These are phyloP conservation scores for Gambusia affinis DNA, from an alignment of 2,113 vertebrate species.

Conservation along the genomic window DNA sequence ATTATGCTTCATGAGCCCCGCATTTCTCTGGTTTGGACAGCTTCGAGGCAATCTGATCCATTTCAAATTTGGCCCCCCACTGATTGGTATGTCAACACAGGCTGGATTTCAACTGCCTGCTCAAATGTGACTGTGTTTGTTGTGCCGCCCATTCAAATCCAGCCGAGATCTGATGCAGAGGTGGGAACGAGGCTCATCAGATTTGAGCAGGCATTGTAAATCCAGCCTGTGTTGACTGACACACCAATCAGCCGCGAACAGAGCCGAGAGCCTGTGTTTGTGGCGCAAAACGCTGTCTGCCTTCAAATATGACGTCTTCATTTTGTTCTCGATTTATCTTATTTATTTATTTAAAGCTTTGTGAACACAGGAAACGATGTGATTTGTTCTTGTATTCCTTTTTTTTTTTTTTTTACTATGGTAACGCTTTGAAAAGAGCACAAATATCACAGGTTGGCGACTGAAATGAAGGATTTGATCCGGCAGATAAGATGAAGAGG, in stretches of 20 bases:
- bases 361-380: constrained; percentile 11
- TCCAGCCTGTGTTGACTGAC: constrained; percentile 57
- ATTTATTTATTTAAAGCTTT: background rate
- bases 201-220: constrained; percentile 60
- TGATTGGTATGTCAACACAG: constrained; percentile 72
- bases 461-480: constrained; percentile 47
- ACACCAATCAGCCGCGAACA: constrained; percentile 54
- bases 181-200: constrained; percentile 55
- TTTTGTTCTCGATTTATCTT: constrained; percentile 29
- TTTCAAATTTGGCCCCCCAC: constrained; percentile 59
- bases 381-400: background rate
- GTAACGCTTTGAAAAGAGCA: constrained; percentile 23
- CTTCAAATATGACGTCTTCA: constrained; percentile 21
- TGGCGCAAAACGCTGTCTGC: background rate
- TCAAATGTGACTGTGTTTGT: constrained; percentile 70
- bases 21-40: constrained; percentile 57
- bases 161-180: constrained; percentile 55
- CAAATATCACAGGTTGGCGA: constrained; percentile 31
- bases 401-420: constrained; percentile 11
- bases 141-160: constrained; percentile 57
- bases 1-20: constrained; percentile 29
- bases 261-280: constrained; percentile 27
- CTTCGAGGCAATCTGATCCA: constrained; percentile 38
- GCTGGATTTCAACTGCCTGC: constrained; percentile 62
- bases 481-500: constrained; percentile 41